Base-by-base conservation (phyloP, 2,113 vertebrate species). In the Tenrec ecaudatus region DNA sequence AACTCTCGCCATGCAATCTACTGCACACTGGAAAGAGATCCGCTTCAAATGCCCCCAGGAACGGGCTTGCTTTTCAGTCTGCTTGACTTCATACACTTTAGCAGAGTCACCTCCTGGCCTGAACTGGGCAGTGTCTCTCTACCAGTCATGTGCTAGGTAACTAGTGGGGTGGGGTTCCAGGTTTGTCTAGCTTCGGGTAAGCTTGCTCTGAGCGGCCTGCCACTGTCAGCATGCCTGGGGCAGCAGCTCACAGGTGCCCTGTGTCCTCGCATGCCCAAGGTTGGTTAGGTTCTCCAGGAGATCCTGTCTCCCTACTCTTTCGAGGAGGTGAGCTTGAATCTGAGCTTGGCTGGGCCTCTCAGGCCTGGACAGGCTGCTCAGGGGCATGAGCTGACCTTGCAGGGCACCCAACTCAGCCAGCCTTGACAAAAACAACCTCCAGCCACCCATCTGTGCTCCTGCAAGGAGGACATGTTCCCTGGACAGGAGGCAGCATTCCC, bases 161-260 rank as follows among this genome's bases (percentile, higher is more conserved):
- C 19, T 0, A 17, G 53, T 0, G 0, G 25, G 20, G 31, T 2
- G 23, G 64, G 38, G 9, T 47, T 3, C 9, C 22, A 66, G 10
- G 64, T 17, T 0, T 23, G 6, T 29, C 90, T 15, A 2, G 23
- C 60, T 62, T 62, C 12, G 6, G 22, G 60, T 53, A 53, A 12
- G 47, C 47, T 53, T 53, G 47, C 40, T 40, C 40, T 40, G 47
- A 53, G 12, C 47, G 12, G 47, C 47, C 47, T 53, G 47, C 47
- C 47, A 10, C 2, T 5, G 47, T 14, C 47, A 53, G 47, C 47
- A 53, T 53, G 12, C 47, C 5, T 10, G 12, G 40, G 47, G 47
- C 47, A 10, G 47, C 47, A 53, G 47, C 47, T 53, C 47, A 10
- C 47, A 53, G 47, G 1, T 53, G 47, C 47, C 47, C 47, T 14